Evolutionary conservation across 2,888 invertebrate species (phyloP).

Genomic region (Boloria selene): DNA sequence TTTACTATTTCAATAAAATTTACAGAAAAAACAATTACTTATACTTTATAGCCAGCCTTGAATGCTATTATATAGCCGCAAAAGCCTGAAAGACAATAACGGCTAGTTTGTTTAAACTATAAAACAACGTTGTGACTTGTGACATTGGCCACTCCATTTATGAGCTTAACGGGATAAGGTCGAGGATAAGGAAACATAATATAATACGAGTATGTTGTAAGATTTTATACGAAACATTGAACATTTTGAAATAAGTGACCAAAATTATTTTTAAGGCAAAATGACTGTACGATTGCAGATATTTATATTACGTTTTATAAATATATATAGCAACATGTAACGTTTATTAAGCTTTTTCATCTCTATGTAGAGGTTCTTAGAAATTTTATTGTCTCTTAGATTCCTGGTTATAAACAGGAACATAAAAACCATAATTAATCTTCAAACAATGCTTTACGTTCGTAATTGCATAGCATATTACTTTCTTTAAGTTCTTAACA

Average conservation of each 20-base stretch:
- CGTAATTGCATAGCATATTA: background rate
- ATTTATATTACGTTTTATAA: too few relatives aligned
- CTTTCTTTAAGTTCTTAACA: conserved; percentile 1
- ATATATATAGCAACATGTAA: too few relatives aligned
- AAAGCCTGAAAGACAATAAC: conserved; percentile 7
- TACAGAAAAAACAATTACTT: background rate
- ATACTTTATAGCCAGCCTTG: conserved; percentile 7
- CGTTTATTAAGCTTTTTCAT: background rate
- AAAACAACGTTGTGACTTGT: background rate
- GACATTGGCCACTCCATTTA: conserved; percentile 10
- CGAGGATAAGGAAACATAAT: background rate
- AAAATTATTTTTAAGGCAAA: too few relatives aligned
- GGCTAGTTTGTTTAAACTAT: background rate
- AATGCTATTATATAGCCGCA: background rate
- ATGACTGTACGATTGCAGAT: too few relatives aligned
- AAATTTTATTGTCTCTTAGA: conserved; percentile 13
- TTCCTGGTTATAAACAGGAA: conserved; percentile 2
- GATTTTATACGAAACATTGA: background rate
- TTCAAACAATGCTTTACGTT: conserved; percentile 6
- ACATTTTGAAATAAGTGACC: background rate
- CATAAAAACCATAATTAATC: conserved; percentile 9
- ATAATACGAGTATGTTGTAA: background rate
- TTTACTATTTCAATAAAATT: background rate
- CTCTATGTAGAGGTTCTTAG: background rate
- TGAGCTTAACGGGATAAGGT: conserved; percentile 14